Evolutionary conservation across 2,113 vertebrate species (phyloP).

Genomic region (Myotis yumanensis): DNA sequence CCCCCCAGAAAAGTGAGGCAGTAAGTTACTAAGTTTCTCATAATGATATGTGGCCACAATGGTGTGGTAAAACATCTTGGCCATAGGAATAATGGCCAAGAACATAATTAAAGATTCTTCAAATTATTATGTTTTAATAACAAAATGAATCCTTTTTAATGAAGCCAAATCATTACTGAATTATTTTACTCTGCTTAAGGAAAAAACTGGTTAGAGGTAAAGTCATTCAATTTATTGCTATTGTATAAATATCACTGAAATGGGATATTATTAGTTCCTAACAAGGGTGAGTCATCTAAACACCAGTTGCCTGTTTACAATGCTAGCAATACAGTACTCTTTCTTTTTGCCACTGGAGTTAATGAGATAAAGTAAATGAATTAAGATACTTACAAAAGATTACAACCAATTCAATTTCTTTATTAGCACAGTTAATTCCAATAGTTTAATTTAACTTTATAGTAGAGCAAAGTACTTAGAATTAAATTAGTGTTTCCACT

Average conservation of each 20-base stretch:
- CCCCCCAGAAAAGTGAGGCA: background rate
- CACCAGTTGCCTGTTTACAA: background rate
- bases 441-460: conserved; percentile 63
- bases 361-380: conserved; percentile 52
- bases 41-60: background rate
- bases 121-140: conserved; percentile 27
- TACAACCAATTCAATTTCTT: conserved; percentile 50
- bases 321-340: background rate
- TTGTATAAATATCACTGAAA: background rate
- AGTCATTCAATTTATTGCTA: conserved; percentile 6
- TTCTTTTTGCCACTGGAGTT: background rate
- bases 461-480: conserved; percentile 46
- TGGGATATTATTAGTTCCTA: background rate
- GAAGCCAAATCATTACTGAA: conserved; percentile 17
- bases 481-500: conserved; percentile 70
- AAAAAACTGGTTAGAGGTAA: background rate
- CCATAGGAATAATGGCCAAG: background rate
- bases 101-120: conserved; percentile 39
- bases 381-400: conserved; percentile 63
- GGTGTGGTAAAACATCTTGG: background rate
- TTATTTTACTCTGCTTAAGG: background rate
- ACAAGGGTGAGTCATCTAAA: conserved; percentile 1
- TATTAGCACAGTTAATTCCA: conserved; percentile 53
- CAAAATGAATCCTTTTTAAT: background rate
- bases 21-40: conserved; percentile 3